Conservation (phyloP, 2,113 vertebrate species). For the Numenius arquata region DNA sequence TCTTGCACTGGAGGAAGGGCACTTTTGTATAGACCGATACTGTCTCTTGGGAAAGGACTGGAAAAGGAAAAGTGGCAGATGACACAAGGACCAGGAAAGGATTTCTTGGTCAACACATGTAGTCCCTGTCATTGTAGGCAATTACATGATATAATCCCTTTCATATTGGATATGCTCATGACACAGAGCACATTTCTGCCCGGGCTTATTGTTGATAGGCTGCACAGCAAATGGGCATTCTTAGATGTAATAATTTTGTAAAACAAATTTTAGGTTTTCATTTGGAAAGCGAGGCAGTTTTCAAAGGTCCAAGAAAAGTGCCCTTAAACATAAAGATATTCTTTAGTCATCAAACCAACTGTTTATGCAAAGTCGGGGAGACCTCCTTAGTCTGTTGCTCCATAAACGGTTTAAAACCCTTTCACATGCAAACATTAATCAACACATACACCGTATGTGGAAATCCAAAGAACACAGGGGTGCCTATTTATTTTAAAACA, state of each 20-base stretch:
- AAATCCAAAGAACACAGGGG: background rate
- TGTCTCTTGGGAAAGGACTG: background rate
- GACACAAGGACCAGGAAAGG: background rate
- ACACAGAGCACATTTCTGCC: background rate
- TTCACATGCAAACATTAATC: background rate
- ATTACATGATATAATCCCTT: background rate
- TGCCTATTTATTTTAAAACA: background rate
- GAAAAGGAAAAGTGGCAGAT: background rate
- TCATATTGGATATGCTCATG: background rate
- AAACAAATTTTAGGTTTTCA: background rate
- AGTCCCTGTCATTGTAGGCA: background rate
- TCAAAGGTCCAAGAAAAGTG: background rate
- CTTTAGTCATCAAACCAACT: background rate
- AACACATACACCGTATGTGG: background rate
- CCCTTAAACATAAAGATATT: background rate
- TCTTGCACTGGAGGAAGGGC: background rate
- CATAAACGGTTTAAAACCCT: background rate
- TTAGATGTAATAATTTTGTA: background rate
- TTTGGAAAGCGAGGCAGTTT: background rate
- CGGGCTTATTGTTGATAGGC: background rate
- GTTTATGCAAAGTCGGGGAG: background rate
- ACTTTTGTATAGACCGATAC: background rate
- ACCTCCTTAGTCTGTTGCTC: background rate
- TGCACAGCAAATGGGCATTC: background rate
- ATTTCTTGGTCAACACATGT: background rate